These are phyloP conservation scores for Rhysida immarginata DNA, from an alignment of 1,140 invertebrate species.

Conservation along the genomic window DNA sequence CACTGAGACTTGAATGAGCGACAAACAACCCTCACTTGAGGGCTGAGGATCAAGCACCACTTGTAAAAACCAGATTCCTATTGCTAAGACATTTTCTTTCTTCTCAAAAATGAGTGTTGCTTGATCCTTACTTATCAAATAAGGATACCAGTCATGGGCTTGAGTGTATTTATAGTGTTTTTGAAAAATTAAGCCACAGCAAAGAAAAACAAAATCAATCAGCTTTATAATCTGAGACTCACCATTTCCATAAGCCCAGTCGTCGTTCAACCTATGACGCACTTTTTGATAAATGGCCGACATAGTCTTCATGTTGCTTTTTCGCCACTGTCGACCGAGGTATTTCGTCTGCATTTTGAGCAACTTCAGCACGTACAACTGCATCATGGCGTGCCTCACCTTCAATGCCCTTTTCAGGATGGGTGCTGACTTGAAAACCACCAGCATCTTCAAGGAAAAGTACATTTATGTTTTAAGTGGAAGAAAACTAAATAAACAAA, in stretches of 20 bases:
- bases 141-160: too few species aligned
- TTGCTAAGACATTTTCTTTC: too few species aligned
- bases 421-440: slow-evolving; percentile 98
- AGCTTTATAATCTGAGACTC: slow-evolving; percentile 20
- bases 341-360: slow-evolving; percentile 99
- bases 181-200: too few species aligned
- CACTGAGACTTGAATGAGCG: too few species aligned
- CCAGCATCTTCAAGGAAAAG: slow-evolving; percentile 60
- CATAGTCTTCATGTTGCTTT: slow-evolving; percentile 99
- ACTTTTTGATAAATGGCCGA: slow-evolving; percentile 98
- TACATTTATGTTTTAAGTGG: too few species aligned
- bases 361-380: slow-evolving; percentile 93
- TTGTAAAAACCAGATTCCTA: too few species aligned
- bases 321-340: slow-evolving; percentile 95
- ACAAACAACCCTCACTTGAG: too few species aligned
- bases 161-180: too few species aligned
- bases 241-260: slow-evolving; percentile 99
- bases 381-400: slow-evolving; percentile 92
- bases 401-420: slow-evolving; percentile 93
- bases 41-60: too few species aligned
- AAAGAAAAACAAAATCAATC: too few species aligned
- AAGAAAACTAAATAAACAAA: not conserved
- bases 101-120: too few species aligned
- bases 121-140: too few species aligned
- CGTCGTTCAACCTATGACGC: slow-evolving; percentile 85